A percentile compares a stretch with the other conserved stretches of the same genome.
Conservation (phyloP, 2,888 invertebrate species). For the Philereme vetulata region DNA sequence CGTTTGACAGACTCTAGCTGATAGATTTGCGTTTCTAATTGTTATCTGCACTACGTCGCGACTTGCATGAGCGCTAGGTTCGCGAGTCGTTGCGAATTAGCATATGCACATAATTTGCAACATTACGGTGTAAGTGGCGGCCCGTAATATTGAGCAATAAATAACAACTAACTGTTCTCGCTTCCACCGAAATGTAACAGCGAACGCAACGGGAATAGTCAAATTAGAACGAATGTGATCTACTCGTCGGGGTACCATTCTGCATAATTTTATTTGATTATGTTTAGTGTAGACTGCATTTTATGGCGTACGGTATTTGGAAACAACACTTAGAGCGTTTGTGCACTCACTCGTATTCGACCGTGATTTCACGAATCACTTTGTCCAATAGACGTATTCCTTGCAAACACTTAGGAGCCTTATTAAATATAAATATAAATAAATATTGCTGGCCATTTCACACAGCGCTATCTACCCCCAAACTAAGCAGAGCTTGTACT, state of each 20-base stretch:
- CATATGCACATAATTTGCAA: constrained; percentile 60
- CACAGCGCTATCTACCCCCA: no score
- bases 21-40: no score
- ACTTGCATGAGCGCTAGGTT: constrained; percentile 35
- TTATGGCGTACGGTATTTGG: constrained; percentile 4
- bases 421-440: no score
- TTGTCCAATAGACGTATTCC: no score
- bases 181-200: constrained; percentile 44
- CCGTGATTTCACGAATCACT: no score
- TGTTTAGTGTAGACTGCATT: constrained; percentile 12
- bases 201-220: constrained; percentile 38
- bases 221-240: constrained; percentile 59
- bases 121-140: constrained; percentile 53
- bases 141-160: constrained; percentile 56
- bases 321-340: no score
- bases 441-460: no score
- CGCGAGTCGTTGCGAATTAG: constrained; percentile 50
- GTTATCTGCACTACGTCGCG: constrained; percentile 9
- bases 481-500: no score
- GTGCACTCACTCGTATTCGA: no score
- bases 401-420: no score
- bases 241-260: constrained; percentile 32
- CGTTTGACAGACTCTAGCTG: no score
- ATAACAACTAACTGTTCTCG: constrained; percentile 53
- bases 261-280: constrained; percentile 40